phyloP scores from a whole-genome alignment of 30 jellyfish, hydroid and myxozoan genomes.

The Morbakka virulenta region DNA sequence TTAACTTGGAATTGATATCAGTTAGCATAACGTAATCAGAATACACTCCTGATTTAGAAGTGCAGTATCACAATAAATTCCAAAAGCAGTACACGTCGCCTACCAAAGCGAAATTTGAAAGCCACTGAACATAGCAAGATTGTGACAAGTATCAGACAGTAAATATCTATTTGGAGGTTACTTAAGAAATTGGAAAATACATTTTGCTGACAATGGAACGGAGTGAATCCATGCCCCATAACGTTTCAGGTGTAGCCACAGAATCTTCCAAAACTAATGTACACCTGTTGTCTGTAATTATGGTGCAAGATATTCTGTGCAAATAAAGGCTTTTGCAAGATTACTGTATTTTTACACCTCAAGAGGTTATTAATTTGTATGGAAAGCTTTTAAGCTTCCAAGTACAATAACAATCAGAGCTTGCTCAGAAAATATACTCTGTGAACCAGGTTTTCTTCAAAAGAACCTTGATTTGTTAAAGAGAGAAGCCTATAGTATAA shows the following conservation, averaged over 20 bases:
- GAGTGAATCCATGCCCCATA: background rate
- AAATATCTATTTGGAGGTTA: no score
- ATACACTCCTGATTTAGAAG: no score
- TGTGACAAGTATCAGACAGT: no score
- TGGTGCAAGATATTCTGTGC: background rate
- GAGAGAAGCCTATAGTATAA: background rate
- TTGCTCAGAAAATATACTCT: constrained; percentile 10
- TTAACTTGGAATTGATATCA: no score
- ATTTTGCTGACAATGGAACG: no score
- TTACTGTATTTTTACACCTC: constrained; percentile 23
- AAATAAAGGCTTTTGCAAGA: constrained; percentile 14
- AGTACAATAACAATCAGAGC: constrained; percentile 32
- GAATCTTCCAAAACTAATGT: background rate
- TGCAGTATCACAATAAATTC: no score
- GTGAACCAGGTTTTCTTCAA: constrained; percentile 61
- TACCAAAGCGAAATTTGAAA: no score
- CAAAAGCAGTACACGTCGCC: no score
- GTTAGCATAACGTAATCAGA: no score
- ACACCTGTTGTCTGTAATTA: background rate
- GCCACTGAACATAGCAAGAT: no score
- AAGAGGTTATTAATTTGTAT: background rate
- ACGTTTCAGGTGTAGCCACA: background rate
- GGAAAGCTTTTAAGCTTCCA: constrained; percentile 35
- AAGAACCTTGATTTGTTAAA: background rate
- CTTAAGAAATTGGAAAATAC: no score